Conservation (phyloP, 2,113 vertebrate species). For the Perca fluviatilis region DNA sequence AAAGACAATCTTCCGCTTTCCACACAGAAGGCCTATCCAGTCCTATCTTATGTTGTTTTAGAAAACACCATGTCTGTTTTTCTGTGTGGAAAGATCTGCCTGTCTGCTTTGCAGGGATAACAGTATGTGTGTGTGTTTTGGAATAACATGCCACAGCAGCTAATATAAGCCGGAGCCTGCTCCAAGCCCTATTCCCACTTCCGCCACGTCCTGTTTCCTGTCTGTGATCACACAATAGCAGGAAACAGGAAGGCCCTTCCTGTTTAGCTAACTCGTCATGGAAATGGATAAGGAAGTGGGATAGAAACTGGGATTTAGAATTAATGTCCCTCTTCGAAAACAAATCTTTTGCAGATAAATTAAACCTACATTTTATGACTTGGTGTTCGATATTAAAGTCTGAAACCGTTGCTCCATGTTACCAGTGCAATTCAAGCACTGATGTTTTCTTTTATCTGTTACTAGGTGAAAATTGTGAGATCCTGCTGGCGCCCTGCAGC, state of each 20-base stretch:
- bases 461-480: slow-evolving; percentile 92
- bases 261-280: slow-evolving; percentile 87
- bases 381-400: not conserved
- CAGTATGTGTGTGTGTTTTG: slow-evolving; percentile 56
- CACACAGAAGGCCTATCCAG: slow-evolving; percentile 43
- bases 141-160: slow-evolving; percentile 66
- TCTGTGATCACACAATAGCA: slow-evolving; percentile 90
- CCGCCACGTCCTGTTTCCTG: slow-evolving; percentile 89
- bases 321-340: slow-evolving; percentile 24
- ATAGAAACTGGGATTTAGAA: slow-evolving; percentile 79
- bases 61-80: slow-evolving; percentile 71
- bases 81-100: slow-evolving; percentile 67
- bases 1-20: slow-evolving; percentile 46
- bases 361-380: not conserved
- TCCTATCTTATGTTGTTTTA: slow-evolving; percentile 68
- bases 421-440: not conserved
- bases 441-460: slow-evolving; percentile 29
- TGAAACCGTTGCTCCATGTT: not conserved
- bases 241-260: slow-evolving; percentile 93
- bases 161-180: slow-evolving; percentile 74
- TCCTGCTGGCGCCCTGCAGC: slow-evolving; percentile 91
- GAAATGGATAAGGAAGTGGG: slow-evolving; percentile 88
- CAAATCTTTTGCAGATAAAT: not conserved
- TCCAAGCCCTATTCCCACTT: slow-evolving; percentile 70
- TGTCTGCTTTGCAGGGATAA: slow-evolving; percentile 64